Base-by-base conservation (phyloP, 2,113 vertebrate genomes). In the Rana temporaria region DNA sequence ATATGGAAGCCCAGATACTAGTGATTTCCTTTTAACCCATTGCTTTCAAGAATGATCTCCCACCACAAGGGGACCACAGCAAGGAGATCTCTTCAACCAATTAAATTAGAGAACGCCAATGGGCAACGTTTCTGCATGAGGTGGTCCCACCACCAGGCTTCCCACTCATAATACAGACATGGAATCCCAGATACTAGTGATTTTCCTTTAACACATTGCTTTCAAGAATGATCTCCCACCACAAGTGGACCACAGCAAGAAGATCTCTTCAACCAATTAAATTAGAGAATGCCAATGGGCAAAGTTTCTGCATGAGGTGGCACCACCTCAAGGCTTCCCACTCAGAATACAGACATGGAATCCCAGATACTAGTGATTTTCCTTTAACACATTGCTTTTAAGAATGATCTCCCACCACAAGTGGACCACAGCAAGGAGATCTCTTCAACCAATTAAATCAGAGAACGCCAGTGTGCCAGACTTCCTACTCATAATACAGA, bases 71-170 rank as follows among this genome's bases (percentile, higher is more conserved):
- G 3, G 26, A 30, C 26, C 26, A 30, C 1, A 30, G 26, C 26
- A 30, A 30, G 26, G 26, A 3, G 1, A 30, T 30, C 1, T 30
- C 26, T 3, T 7, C 3, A 83, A 93, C 90, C 85, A 84, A 86
- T 86, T 85, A 88, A 82, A 86, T 83, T 32, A 84, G 38, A 89
- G 88, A 87, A 93, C 93, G 90, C 91, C 90, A 90, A 85, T 87
- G 78, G 84, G 19, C 32, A 83, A 84, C 86, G 85, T 92, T 90
- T 90, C 86, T 91, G 87, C 86, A 89, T 86, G 60, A 85, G 86
- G 86, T 86, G 86, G 76, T 63, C 32, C 57, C 69, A 42, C 53
- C n/a, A 15, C 11, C 66, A 26, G 30, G 20, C 63, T 32, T 30
- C 26, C 26, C 3, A 30, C 26, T 30, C 26, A 30, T 30, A 30